A percentile compares a stretch with the other conserved stretches of the same genome.
phyloP scores from a whole-genome alignment of 1,140 invertebrate genomes.

The Platorchestia sp. region DNA sequence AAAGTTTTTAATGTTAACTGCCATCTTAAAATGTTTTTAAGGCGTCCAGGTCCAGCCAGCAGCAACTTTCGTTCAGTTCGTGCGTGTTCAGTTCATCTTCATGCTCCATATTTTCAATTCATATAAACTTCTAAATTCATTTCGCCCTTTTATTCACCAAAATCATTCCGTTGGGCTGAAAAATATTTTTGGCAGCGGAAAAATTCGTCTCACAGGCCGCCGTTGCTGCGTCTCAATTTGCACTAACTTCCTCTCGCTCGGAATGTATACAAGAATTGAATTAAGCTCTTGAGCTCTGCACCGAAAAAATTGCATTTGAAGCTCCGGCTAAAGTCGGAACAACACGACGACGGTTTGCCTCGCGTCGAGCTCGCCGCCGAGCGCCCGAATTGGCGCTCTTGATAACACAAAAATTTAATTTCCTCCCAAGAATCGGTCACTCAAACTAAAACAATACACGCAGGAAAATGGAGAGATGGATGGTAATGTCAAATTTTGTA shows the following conservation, averaged over 20 bases:
- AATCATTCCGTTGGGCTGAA: not conserved
- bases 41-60: not conserved
- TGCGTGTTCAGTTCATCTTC: not conserved
- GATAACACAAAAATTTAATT: not conserved
- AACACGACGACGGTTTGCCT: not conserved
- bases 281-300: not conserved
- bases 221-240: not conserved
- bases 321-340: not conserved
- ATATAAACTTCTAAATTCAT: not conserved
- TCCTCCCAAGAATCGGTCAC: not conserved
- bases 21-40: too few species aligned
- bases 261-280: conserved; percentile 10
- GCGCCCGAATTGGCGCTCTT: not conserved
- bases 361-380: not conserved
- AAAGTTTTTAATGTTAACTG: too few species aligned
- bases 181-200: not conserved
- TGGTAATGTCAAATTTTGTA: not conserved
- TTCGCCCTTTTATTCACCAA: not conserved
- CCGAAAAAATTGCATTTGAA: not conserved
- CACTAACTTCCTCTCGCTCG: not conserved
- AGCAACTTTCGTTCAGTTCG: not conserved
- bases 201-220: not conserved
- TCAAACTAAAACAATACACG: not conserved
- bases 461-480: not conserved
- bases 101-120: not conserved